Percentiles rank a stretch among this genome's conserved stretches.
Conservation (phyloP, 2,113 vertebrate species). For the Dromiciops gliroides region DNA sequence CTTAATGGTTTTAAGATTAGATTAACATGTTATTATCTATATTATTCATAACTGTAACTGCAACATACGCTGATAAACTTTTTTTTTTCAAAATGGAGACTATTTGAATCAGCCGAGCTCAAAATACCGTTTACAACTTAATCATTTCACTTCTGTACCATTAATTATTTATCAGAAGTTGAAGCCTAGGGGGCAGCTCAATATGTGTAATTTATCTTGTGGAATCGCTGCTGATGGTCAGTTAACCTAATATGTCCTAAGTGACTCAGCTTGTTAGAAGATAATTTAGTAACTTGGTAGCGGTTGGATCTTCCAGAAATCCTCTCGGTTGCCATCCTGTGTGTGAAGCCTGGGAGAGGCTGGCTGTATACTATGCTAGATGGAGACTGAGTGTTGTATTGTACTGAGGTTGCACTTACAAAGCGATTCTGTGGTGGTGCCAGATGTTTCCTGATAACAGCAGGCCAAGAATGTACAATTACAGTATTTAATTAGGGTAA, state of each 20-base stretch:
- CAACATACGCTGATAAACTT: conserved; percentile 48
- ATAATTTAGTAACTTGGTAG: conserved; percentile 74
- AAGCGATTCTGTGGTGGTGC: rapidly evolving
- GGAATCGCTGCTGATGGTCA: conserved; percentile 76
- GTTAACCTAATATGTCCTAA: conserved; percentile 80
- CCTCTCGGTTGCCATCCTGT: background rate
- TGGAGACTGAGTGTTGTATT: background rate
- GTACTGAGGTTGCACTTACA: background rate
- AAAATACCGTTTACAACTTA: conserved; percentile 62
- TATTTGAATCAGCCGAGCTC: conserved; percentile 54
- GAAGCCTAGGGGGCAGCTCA: conserved; percentile 79
- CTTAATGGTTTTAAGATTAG: conserved; percentile 75
- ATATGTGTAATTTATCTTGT: conserved; percentile 78
- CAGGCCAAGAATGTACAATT: conserved; percentile 2
- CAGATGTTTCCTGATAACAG: background rate
- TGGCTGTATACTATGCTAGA: rapidly evolving
- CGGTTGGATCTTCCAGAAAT: conserved; percentile 33
- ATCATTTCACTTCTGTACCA: conserved; percentile 80
- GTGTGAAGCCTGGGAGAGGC: background rate
- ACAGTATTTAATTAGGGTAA: conserved; percentile 38
- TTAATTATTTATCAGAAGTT: conserved; percentile 83
- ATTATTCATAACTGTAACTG: conserved; percentile 67
- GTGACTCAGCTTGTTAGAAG: conserved; percentile 81
- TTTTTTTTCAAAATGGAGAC: background rate
- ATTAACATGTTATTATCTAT: conserved; percentile 73